Evolutionary conservation across 2,888 invertebrate species (phyloP).

Genomic region (Muschampia plurimacula): DNA sequence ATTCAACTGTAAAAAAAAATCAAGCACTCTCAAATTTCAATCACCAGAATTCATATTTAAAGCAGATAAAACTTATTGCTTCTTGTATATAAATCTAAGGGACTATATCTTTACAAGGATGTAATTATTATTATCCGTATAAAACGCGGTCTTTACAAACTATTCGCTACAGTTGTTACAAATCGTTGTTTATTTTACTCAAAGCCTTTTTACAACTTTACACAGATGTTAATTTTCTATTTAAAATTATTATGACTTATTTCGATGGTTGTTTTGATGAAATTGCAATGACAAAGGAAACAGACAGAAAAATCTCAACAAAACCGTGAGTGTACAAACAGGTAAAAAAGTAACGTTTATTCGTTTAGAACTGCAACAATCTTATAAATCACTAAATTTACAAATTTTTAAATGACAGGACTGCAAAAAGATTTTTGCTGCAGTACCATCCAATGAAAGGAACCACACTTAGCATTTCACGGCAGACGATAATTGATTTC

Average conservation of each 20-base stretch:
- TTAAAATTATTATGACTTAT: constrained; percentile 8
- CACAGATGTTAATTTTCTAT: constrained; percentile 43
- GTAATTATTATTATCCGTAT: constrained; percentile 51
- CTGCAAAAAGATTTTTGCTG: no score
- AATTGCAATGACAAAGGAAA: neutral
- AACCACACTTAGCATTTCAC: no score
- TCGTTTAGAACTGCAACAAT: no score
- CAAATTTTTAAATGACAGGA: no score
- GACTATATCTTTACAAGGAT: constrained; percentile 32
- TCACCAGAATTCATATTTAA: constrained; percentile 23
- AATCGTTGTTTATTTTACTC: constrained; percentile 68
- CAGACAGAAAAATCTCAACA: neutral
- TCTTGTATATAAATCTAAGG: constrained; percentile 21
- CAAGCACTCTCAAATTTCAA: neutral
- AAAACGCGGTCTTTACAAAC: constrained; percentile 58
- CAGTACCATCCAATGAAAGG: no score
- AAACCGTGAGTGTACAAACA: neutral
- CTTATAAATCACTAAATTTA: no score
- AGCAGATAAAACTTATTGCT: constrained; percentile 10
- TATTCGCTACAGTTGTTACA: constrained; percentile 50
- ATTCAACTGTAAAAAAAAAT: no score
- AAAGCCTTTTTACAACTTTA: constrained; percentile 64
- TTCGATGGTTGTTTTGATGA: neutral
- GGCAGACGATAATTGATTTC: no score
- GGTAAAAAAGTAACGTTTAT: no score